These are phyloP conservation scores for Siniperca scherzeri DNA, from an alignment of 2,797 vertebrate genomes.

Conservation along the genomic window DNA sequence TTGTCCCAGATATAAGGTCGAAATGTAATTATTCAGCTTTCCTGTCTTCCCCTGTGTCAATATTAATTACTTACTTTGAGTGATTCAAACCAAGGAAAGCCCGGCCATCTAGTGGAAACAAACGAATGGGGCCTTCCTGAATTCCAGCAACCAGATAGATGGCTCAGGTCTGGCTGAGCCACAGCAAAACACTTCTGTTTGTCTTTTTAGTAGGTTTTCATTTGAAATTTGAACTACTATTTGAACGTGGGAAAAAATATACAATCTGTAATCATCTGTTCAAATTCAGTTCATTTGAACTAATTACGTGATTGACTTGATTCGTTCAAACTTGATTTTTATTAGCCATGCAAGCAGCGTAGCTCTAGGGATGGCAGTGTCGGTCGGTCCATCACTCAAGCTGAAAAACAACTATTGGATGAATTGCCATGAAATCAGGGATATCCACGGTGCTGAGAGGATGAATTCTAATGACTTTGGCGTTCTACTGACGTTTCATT, in stretches of 20 bases:
- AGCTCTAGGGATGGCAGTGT: background rate
- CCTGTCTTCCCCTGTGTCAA: constrained; percentile 48
- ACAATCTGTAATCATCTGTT: background rate
- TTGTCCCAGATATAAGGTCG: constrained; percentile 43
- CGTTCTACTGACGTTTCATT: background rate
- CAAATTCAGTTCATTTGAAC: background rate
- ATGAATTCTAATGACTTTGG: background rate
- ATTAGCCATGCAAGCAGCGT: background rate
- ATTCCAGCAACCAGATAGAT: constrained; percentile 2
- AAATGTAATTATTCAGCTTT: constrained; percentile 69
- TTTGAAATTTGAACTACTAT: background rate
- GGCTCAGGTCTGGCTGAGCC: background rate
- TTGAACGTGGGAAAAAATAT: background rate
- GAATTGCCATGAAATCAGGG: background rate
- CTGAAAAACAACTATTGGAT: background rate
- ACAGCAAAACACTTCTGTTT: background rate
- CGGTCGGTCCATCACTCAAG: no score
- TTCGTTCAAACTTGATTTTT: background rate
- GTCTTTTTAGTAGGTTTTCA: background rate
- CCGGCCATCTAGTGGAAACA: constrained; percentile 21
- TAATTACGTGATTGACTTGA: background rate
- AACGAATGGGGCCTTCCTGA: background rate
- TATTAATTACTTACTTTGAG: constrained; percentile 60
- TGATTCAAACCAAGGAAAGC: constrained; percentile 35
- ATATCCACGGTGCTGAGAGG: background rate